Base-by-base conservation (phyloP, 1,140 invertebrate species). In the Drosophila pandora region DNA sequence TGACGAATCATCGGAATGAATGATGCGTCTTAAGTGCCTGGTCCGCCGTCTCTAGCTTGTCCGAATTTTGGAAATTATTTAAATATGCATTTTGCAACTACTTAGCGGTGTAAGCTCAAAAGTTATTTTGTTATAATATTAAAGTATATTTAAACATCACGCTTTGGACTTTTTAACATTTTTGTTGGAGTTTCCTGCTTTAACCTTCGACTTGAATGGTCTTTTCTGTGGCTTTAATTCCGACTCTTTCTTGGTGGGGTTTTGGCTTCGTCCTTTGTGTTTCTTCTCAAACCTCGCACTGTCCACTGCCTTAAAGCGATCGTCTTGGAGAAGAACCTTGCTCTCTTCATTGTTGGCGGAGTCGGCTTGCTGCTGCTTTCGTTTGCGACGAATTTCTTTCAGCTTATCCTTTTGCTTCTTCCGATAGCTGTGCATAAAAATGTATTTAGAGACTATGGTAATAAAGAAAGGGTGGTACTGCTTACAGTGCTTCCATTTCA, bases 401-500 rank as follows among this genome's bases (percentile, higher is more conserved):
- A 91, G 28, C 58, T 91, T 91, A 12, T 91, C 90, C 54, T 90
- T 90, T 65, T 91, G 90, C 28, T 87, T 90, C 50, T 91, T 91
- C 5, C 70, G 77, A 64, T 88, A 91, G 5, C 90, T 91, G 59
- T 17, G 17, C 17, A 17, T 17, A 17, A 17, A 0, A 17, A 17
- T 17, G 17, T 17, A 17, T 17, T 17, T 17, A 17, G 17, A 17
- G 17, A 17, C 17, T 17, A 0, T 17, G 17, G 17, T 17, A 0
- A 17, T 17, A 17, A 17, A 17, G 17, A 17, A 30, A 17, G 0
- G 2, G 6, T 22, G 39, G 13, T 13, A 1, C 8, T 17, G 12
- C 2, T 90, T 79, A 94, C 93, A 93, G 91, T 2, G 92, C 91
- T 83, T 96, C 95, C 90, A 96, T 94, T 90, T 95, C 93, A 54